These are phyloP conservation scores for Platichthys flesus DNA, from an alignment of 2,113 vertebrate genomes.

Conservation along the genomic window DNA sequence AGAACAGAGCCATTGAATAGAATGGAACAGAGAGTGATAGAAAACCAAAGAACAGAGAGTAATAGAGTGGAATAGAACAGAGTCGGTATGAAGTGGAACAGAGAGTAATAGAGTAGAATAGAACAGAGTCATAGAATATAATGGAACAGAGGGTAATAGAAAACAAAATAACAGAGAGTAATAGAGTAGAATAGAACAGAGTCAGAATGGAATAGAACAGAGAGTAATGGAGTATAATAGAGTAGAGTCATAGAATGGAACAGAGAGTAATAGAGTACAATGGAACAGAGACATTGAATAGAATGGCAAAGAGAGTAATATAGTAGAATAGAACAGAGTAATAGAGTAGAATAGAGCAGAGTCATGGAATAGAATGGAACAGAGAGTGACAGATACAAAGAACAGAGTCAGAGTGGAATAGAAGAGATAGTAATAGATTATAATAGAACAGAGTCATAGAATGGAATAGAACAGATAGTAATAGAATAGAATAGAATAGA, in stretches of 20 bases:
- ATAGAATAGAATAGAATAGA: background rate
- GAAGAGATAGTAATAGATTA: too few species aligned
- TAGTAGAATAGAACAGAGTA: background rate
- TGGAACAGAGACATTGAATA: background rate
- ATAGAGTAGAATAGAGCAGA: too few species aligned
- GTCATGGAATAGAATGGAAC: background rate
- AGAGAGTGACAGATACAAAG: too few species aligned
- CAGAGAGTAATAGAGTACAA: background rate
- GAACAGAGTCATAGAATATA: background rate
- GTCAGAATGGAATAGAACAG: too few species aligned
- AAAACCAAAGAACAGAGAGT: too few species aligned
- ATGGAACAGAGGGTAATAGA: background rate
- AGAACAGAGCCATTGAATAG: background rate
- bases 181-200: too few species aligned
- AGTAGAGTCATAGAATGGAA: too few species aligned
- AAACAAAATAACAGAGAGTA: too few species aligned
- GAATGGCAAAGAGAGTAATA: background rate
- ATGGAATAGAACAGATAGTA: too few species aligned
- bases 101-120: background rate
- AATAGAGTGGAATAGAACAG: background rate
- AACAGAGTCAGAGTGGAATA: too few species aligned
- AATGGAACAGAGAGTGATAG: background rate
- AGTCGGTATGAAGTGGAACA: too few species aligned
- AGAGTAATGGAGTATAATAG: background rate
- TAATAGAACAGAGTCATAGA: background rate